A percentile compares a stretch with the other conserved stretches of the same genome.
These are phyloP conservation scores for Rhadina sibilatrix DNA, from an alignment of 2,113 vertebrate genomes.

Conservation along the genomic window DNA sequence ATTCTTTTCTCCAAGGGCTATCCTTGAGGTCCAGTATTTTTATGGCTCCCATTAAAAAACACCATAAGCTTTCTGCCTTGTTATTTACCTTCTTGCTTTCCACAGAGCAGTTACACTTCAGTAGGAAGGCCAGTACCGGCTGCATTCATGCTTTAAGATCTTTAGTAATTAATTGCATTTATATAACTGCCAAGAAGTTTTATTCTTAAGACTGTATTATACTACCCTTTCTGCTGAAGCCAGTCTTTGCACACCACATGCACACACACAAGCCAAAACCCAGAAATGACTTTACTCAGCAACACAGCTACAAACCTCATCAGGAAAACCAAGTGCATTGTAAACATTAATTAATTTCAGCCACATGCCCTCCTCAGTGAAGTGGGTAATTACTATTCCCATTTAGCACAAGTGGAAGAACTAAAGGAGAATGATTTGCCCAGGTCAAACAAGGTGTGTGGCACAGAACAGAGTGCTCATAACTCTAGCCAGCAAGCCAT, in stretches of 20 bases:
- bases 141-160: background rate
- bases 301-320: background rate
- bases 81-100: background rate
- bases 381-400: slow-evolving; percentile 15
- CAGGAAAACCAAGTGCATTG: background rate
- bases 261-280: background rate
- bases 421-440: background rate
- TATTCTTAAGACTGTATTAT: background rate
- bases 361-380: slow-evolving; percentile 2
- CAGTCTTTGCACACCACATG: background rate
- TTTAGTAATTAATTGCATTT: background rate
- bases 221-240: background rate
- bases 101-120: background rate
- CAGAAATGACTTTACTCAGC: background rate
- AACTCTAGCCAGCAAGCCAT: background rate
- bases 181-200: background rate
- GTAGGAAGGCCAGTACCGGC: background rate
- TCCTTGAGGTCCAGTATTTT: background rate
- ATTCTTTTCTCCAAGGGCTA: background rate
- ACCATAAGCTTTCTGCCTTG: background rate
- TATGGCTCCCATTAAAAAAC: background rate
- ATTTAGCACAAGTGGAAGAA: slow-evolving; percentile 12
- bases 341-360: slow-evolving; percentile 47
- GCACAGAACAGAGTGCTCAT: background rate
- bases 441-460: background rate